Conservation (phyloP, 2,797 vertebrate species). For the Varecia variegata region DNA sequence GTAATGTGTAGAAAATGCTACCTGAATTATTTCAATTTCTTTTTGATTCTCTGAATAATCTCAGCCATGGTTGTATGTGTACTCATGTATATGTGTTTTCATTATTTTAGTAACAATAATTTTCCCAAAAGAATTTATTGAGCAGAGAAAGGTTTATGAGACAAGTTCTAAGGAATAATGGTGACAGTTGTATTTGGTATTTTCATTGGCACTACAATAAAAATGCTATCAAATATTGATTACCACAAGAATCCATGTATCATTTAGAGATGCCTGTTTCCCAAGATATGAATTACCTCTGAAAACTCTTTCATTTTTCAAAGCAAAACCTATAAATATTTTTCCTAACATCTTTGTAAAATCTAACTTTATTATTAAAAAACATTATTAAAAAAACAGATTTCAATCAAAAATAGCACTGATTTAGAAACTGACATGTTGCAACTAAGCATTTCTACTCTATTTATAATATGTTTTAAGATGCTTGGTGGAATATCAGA, state of each 20-base stretch:
- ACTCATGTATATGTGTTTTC: background rate
- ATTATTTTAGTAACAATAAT: slow-evolving; percentile 7
- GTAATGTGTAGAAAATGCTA: slow-evolving; percentile 1
- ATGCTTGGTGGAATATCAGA: background rate
- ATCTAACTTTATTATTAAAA: background rate
- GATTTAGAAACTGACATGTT: background rate
- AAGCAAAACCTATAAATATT: background rate
- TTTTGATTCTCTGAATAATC: slow-evolving; percentile 33
- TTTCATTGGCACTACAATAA: slow-evolving; percentile 50
- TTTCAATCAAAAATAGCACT: background rate
- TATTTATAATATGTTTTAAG: background rate
- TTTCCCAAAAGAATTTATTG: slow-evolving; percentile 45
- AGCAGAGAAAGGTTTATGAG: slow-evolving; percentile 53
- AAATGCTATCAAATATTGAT: slow-evolving; percentile 56
- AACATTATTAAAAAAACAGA: background rate
- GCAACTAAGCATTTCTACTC: background rate
- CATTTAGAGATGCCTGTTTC: slow-evolving; percentile 33
- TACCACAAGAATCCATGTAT: background rate
- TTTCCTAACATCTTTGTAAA: slow-evolving; percentile 5
- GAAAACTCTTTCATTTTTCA: slow-evolving; percentile 34
- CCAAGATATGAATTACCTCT: slow-evolving; percentile 43
- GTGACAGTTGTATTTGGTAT: slow-evolving; percentile 59
- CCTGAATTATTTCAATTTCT: slow-evolving; percentile 49
- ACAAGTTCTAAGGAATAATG: slow-evolving; percentile 48
- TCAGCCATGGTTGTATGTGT: background rate